Base-by-base conservation (phyloP, 2,113 vertebrate species). In the Rana temporaria region DNA sequence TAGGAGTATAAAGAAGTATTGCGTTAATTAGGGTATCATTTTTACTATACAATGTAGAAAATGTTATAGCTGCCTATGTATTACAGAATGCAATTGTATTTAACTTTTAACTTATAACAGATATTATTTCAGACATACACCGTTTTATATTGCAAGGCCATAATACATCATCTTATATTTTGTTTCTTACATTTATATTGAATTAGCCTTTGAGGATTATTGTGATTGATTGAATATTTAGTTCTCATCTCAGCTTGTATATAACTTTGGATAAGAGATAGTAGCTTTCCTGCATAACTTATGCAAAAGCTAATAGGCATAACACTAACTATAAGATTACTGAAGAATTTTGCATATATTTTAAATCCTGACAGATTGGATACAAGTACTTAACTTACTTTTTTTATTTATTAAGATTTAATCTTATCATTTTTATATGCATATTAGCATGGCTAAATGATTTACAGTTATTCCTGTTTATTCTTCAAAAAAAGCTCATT, bases 401-500 rank as follows among this genome's bases (percentile, higher is more conserved):
- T 67, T 74, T 76, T 68, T 80, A 70, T 80, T 80, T 70, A 80
- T 80, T 69, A 76, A 76, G 63, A 48, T 82, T 22, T 82, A 82
- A 75, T 82, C 32, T 57, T 67, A 82, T 82, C 22, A 67, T 68
- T 53, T 74, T 75, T 82, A 18, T 68, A 52, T 22, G 72, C 30
- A 67, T 59, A 82, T 82, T 76, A 59, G 26, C 4, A 68, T 82
- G 59, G 81, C 32, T 75, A 74, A 82, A 82, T 82, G 81, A 67
- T 68, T 67, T 76, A 76, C n/a, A 67, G 62, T 75, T 82, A 76
- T 76, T 75, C 56, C 64, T 67, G 53, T 68, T 75, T 68, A 75
- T 82, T 82, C 62, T 68, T 56, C 38, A 75, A 42, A 63, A 71
- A 73, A 82, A n/a, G 32, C 62, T 82, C 48, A 82, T 76, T 82